A percentile compares a stretch with the other conserved stretches of the same genome.
Conservation (phyloP, 2,888 invertebrate genomes). For the Drosophila parthenogenetica region DNA sequence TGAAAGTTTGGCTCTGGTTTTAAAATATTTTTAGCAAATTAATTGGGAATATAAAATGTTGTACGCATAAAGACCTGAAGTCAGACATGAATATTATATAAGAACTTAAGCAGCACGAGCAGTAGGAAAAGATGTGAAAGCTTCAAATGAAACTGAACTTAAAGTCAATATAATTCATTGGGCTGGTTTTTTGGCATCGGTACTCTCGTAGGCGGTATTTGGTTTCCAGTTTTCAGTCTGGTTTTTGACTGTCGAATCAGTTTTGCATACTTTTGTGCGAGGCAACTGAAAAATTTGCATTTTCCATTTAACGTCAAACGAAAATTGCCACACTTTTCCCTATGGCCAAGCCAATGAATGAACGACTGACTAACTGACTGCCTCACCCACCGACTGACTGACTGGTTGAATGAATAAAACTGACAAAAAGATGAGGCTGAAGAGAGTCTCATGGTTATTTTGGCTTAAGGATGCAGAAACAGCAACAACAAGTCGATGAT, state of each 20-base stretch:
- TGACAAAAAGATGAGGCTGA: constrained; percentile 24
- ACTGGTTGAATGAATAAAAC: neutral
- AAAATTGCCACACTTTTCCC: constrained; percentile 14
- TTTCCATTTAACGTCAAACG: constrained; percentile 68
- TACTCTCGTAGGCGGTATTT: neutral
- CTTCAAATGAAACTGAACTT: no score
- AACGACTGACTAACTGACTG: neutral
- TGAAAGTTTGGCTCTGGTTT: no score
- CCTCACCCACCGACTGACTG: no score
- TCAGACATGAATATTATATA: no score
- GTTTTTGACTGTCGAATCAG: constrained; percentile 18
- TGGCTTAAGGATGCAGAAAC: constrained; percentile 6
- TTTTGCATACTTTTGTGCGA: constrained; percentile 70
- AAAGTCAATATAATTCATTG: no score
- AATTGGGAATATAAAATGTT: no score
- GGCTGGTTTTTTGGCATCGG: neutral
- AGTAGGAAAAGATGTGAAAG: no score
- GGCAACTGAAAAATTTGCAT: constrained; percentile 65
- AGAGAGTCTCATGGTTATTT: neutral
- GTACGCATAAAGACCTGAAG: no score
- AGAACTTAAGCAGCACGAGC: no score
- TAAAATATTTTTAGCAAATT: no score
- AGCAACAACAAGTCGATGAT: constrained; percentile 52
- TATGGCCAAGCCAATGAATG: constrained; percentile 7
- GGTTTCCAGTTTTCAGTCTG: constrained; percentile 20